Evolutionary conservation across 2,113 vertebrate genomes (phyloP).

Genomic region (Edolisoma coerulescens): DNA sequence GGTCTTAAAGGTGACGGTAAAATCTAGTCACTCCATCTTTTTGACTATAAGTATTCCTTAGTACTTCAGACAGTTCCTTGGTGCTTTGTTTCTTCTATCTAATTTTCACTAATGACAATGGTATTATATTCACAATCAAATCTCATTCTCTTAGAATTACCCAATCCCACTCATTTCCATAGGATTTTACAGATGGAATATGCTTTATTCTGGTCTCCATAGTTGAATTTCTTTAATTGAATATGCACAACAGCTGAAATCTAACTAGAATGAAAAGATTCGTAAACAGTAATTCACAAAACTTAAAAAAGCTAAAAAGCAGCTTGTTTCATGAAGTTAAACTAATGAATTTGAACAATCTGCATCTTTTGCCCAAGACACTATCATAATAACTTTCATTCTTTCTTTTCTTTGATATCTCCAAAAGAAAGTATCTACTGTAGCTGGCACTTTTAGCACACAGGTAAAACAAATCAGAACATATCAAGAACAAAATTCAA

Average conservation of each 20-base stretch:
- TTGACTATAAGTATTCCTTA: not conserved
- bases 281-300: not conserved
- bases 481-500: not conserved
- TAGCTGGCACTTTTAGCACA: not conserved
- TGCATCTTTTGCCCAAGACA: not conserved
- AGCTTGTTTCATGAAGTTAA: not conserved
- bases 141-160: not conserved
- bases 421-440: not conserved
- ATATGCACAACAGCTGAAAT: not conserved
- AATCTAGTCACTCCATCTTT: not conserved
- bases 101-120: not conserved
- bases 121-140: not conserved
- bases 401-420: not conserved
- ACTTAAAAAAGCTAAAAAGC: not conserved
- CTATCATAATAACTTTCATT: not conserved
- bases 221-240: not conserved
- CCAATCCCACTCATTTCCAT: not conserved
- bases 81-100: not conserved
- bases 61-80: not conserved
- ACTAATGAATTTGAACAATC: not conserved
- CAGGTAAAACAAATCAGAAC: not conserved
- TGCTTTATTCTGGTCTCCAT: not conserved
- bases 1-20: not conserved
- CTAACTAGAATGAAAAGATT: not conserved
- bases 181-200: not conserved